These are phyloP conservation scores for Nymphicus hollandicus DNA, from an alignment of 2,113 vertebrate species.

Conservation along the genomic window DNA sequence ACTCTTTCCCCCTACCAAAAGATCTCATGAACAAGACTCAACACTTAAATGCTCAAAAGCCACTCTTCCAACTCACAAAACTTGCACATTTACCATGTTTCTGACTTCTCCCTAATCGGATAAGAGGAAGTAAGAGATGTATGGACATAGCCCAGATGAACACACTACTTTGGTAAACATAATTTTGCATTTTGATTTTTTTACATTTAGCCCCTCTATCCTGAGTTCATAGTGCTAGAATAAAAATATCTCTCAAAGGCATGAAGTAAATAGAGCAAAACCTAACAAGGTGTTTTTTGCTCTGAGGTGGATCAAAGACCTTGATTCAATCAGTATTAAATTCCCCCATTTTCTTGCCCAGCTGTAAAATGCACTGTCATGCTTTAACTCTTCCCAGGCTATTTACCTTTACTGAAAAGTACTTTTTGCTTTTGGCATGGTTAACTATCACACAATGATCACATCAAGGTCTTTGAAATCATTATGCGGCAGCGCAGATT, in stretches of 20 bases:
- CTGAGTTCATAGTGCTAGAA: not conserved
- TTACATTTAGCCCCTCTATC: not conserved
- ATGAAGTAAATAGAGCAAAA: not conserved
- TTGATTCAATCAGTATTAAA: not conserved
- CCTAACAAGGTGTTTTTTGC: not conserved
- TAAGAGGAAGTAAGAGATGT: not conserved
- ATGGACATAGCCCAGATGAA: not conserved
- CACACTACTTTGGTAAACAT: not conserved
- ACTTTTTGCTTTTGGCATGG: not conserved
- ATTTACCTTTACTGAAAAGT: conserved; percentile 9
- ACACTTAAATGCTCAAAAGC: not conserved
- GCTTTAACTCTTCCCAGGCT: conserved; percentile 3
- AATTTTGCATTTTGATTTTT: not conserved
- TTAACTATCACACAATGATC: conserved; percentile 44
- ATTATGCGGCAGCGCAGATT: not conserved
- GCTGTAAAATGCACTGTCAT: not conserved
- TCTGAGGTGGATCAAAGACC: not conserved
- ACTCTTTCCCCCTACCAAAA: not conserved
- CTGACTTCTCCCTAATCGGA: not conserved
- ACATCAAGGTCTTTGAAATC: conserved; percentile 54
- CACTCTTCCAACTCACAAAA: not conserved
- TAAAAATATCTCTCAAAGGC: not conserved
- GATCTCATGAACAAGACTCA: not conserved
- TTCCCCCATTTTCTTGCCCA: conserved; percentile 33
- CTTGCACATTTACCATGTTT: not conserved